Evolutionary conservation across 2,797 vertebrate genomes (phyloP).

Genomic region (Hoplostethus mediterraneus): DNA sequence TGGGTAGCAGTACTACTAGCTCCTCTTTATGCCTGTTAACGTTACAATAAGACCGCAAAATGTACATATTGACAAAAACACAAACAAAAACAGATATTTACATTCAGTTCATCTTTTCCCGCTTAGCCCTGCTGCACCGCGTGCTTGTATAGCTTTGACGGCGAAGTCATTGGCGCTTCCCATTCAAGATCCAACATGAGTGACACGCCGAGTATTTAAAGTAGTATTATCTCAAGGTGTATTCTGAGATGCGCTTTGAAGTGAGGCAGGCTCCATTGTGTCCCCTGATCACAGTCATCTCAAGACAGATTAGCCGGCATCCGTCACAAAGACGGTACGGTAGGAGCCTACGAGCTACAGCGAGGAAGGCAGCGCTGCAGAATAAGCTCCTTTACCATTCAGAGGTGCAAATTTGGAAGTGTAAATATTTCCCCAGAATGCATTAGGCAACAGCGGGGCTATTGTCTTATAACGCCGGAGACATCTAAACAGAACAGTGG

Average conservation of each 20-base stretch:
- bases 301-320: slow-evolving; percentile 78
- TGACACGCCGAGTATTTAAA: slow-evolving; percentile 66
- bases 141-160: slow-evolving; percentile 54
- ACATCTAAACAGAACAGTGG: slow-evolving; percentile 51
- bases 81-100: too few relatives aligned
- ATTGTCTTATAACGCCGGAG: slow-evolving; percentile 58
- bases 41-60: neutral
- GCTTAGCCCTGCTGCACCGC: slow-evolving; percentile 37
- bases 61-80: neutral
- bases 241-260: slow-evolving; percentile 77
- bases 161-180: slow-evolving; percentile 58
- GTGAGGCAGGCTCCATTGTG: slow-evolving; percentile 73
- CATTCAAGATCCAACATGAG: slow-evolving; percentile 68
- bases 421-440: slow-evolving; percentile 45
- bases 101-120: slow-evolving; percentile 28
- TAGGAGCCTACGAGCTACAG: slow-evolving; percentile 61
- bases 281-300: slow-evolving; percentile 77
- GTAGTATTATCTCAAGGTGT: slow-evolving; percentile 78
- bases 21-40: neutral
- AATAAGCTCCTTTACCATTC: slow-evolving; percentile 77
- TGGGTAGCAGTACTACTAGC: neutral
- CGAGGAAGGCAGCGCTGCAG: slow-evolving; percentile 65
- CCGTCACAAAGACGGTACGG: slow-evolving; percentile 68
- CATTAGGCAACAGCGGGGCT: slow-evolving; percentile 35
- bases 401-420: slow-evolving; percentile 51